phyloP scores from a whole-genome alignment of 2,797 vertebrate species.

The Pyrocephalus nanus region DNA sequence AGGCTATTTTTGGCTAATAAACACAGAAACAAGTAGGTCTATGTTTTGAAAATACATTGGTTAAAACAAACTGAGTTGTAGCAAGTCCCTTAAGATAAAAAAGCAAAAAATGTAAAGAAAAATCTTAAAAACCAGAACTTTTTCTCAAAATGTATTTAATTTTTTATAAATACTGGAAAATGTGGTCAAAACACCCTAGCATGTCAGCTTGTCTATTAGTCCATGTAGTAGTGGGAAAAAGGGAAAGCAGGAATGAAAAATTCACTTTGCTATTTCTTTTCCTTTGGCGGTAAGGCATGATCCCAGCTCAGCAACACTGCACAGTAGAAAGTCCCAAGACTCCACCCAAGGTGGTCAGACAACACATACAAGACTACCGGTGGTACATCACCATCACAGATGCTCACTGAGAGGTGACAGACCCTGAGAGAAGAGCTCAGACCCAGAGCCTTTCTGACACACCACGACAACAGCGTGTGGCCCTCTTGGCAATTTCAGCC shows the following conservation, averaged over 20 bases:
- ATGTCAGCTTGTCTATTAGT: not conserved
- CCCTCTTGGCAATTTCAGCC: not conserved
- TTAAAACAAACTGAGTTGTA: not conserved
- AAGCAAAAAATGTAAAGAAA: not conserved
- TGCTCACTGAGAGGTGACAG: not conserved
- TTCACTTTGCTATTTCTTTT: not conserved
- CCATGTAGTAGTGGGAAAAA: not conserved
- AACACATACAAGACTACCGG: not conserved
- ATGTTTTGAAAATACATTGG: not conserved
- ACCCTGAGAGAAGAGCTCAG: not conserved
- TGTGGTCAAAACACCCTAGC: not conserved
- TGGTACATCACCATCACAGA: not conserved
- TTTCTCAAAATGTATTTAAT: not conserved
- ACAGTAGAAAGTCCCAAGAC: not conserved
- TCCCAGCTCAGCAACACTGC: not conserved
- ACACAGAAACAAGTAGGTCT: not conserved
- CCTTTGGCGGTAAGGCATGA: not conserved
- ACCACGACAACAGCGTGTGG: rapidly evolving
- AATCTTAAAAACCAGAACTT: not conserved
- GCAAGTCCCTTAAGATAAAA: not conserved
- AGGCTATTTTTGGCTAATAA: not conserved
- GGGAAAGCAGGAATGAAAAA: not conserved
- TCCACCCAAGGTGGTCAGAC: not conserved
- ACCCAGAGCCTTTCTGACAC: not conserved
- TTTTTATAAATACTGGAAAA: not conserved